These are phyloP conservation scores for Standfussiana lucernea DNA, from an alignment of 2,888 invertebrate genomes.

Conservation along the genomic window DNA sequence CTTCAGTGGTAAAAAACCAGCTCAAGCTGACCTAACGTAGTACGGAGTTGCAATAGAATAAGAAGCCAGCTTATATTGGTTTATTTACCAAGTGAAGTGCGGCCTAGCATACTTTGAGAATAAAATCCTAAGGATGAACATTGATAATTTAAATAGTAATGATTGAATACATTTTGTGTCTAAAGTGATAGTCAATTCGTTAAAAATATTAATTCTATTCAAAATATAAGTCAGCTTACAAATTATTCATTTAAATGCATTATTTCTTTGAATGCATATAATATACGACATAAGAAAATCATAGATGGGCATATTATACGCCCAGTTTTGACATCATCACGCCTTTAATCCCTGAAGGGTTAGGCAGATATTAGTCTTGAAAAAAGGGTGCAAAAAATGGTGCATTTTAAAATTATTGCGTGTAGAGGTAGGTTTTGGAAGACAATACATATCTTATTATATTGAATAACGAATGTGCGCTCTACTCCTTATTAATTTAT, in stretches of 20 bases:
- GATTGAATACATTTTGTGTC: slow-evolving; percentile 7
- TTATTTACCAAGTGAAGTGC: not conserved
- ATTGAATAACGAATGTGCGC: slow-evolving; percentile 38
- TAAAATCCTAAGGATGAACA: slow-evolving; percentile 11
- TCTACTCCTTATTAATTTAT: slow-evolving; percentile 2
- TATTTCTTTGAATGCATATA: slow-evolving; percentile 1
- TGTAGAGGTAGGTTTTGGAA: slow-evolving; percentile 59
- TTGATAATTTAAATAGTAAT: not conserved
- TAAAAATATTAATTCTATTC: not conserved
- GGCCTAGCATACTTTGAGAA: not conserved
- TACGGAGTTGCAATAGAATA: not conserved
- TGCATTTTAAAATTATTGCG: slow-evolving; percentile 17
- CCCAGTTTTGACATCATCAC: not conserved
- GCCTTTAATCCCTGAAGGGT: not conserved
- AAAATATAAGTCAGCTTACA: slow-evolving; percentile 2
- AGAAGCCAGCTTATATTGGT: not conserved
- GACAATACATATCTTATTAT: slow-evolving; percentile 54
- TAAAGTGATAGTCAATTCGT: slow-evolving; percentile 4
- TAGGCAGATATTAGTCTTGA: not conserved
- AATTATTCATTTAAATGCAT: slow-evolving; percentile 25
- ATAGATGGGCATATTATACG: not conserved
- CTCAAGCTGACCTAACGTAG: not conserved
- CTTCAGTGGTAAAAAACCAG: not conserved
- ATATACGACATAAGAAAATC: not conserved
- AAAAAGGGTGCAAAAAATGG: slow-evolving; percentile 18